Evolutionary conservation across 2,797 vertebrate species (phyloP), one percentile per base, ranked within the genome.

Genomic region (Hybognathus amarus): DNA sequence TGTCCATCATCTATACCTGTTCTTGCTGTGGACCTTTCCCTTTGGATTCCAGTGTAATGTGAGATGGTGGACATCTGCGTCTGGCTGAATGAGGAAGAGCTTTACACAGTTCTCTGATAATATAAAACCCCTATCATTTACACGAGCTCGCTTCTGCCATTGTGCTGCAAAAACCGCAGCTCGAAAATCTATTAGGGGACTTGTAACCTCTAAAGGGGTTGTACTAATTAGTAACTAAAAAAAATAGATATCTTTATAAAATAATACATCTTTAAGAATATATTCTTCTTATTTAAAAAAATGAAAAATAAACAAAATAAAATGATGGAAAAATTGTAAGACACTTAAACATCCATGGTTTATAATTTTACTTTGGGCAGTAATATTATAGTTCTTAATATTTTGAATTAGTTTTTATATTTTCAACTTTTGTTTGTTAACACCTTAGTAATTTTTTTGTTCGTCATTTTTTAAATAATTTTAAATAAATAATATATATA

Each of bases 31-130:
- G 82, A 85, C 79, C 87, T 85, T 87, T 77, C 61, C 77, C 80
- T 79, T 80, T 85, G 84, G 83, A 88, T 85, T 85, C 85, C 77
- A 79, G 63, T 77, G 90, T 90, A 92, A 92, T 80, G 71, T 80
- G 91, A 92, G 87, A 88, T 73, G 88, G 78, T 71, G 79, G 88
- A 91, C 89, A 90, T 91, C 89, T 90, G 90, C 59, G 67, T 80
- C 67, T 73, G 83, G 74, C 78, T 79, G 85, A 88, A 87, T 82
- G 84, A 89, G 82, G 81, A 86, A 82, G 76, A 73, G 64, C 85
- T 83, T 85, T 75, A 83, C 86, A 85, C 84, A 67, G 86, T 40
- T 82, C 79, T 80, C 84, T 76, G 80, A 73, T 84, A 54, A 84
- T 71, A 85, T 52, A 85, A 83, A 86, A 67, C 80, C 85, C 87